phyloP scores from a whole-genome alignment of 2,888 invertebrate species.

The Augochlorella aurata region DNA sequence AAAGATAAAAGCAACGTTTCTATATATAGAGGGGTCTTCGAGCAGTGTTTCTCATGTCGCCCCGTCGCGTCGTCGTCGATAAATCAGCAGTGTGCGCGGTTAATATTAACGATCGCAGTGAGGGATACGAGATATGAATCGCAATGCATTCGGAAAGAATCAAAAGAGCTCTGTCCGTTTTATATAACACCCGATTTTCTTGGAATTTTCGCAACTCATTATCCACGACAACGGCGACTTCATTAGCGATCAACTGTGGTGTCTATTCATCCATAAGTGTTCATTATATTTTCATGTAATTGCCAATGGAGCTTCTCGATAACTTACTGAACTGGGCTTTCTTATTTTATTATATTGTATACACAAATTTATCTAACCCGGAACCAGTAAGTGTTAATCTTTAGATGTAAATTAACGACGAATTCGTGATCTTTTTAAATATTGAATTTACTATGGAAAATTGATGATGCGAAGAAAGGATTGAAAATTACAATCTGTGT shows the following conservation, averaged over 20 bases:
- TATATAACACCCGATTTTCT: background rate
- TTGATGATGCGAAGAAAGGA: no score
- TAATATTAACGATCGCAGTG: slow-evolving; percentile 21
- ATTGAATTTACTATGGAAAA: no score
- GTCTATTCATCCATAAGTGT: background rate
- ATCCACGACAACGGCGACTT: background rate
- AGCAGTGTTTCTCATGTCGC: slow-evolving; percentile 64
- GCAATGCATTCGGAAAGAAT: slow-evolving; percentile 9
- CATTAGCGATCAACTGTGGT: background rate
- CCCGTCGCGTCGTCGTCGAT: slow-evolving; percentile 23
- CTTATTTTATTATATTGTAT: no score
- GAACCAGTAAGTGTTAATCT: no score
- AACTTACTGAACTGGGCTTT: background rate
- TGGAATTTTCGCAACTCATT: background rate
- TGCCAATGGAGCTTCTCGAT: background rate
- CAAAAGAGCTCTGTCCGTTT: slow-evolving; percentile 9
- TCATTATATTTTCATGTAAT: background rate
- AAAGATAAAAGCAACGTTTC: slow-evolving; percentile 70
- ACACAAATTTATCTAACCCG: no score
- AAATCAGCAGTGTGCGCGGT: slow-evolving; percentile 41
- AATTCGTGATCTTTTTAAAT: no score
- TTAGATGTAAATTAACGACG: no score
- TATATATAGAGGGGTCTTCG: slow-evolving; percentile 68
- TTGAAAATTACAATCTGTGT: no score
- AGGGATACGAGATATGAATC: background rate